These are phyloP conservation scores for Cephus pygmeus DNA, from an alignment of 2,888 invertebrate genomes.

Conservation along the genomic window DNA sequence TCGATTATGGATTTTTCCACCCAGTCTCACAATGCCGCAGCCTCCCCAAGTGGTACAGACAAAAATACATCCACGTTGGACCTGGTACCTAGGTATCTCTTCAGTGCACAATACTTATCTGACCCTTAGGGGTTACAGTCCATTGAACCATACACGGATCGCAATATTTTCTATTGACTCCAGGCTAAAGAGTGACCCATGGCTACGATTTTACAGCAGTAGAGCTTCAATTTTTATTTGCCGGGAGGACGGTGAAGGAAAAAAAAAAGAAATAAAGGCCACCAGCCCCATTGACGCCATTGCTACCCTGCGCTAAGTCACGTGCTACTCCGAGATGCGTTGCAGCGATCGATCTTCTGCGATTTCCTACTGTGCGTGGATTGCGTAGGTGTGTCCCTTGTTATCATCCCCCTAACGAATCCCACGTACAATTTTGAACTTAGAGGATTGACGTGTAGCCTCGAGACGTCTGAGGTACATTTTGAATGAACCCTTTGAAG, in stretches of 20 bases:
- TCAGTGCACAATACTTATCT: neutral
- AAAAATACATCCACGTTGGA: neutral
- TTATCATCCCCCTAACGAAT: neutral
- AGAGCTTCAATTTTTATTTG: neutral
- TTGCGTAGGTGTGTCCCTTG: neutral
- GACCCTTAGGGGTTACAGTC: neutral
- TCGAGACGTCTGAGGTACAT: neutral
- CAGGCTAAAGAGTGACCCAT: neutral
- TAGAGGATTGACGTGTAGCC: neutral
- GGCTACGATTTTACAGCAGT: neutral
- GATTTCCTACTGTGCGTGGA: neutral
- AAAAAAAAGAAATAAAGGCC: slow-evolving; percentile 22
- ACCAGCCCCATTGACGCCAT: slow-evolving; percentile 31
- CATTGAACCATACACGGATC: neutral
- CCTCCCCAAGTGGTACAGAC: neutral
- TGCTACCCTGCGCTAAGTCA: slow-evolving; percentile 40
- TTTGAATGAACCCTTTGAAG: neutral
- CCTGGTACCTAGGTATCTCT: neutral
- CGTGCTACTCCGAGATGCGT: slow-evolving; percentile 42
- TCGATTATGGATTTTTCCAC: neutral
- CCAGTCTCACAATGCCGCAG: neutral
- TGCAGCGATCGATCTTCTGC: slow-evolving; percentile 43
- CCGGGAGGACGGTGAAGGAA: neutral
- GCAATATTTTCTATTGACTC: neutral
- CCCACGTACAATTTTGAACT: neutral